These are phyloP conservation scores for Megalops atlanticus DNA, from an alignment of 2,113 vertebrate genomes.

Conservation along the genomic window DNA sequence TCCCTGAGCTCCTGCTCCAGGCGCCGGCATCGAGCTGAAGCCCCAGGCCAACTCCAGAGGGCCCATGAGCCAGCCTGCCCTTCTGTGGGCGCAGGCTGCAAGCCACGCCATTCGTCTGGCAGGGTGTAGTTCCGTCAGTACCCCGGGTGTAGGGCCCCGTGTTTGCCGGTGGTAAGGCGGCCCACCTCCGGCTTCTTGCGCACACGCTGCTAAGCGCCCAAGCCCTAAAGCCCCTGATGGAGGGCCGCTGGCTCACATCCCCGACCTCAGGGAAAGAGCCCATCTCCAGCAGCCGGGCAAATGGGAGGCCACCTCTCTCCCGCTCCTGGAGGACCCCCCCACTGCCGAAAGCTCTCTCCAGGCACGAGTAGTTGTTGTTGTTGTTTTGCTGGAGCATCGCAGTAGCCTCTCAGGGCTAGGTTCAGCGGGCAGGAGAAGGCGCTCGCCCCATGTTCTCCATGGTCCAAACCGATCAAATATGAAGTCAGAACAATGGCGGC, in stretches of 20 bases:
- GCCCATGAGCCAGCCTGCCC: conserved; percentile 54
- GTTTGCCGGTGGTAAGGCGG: conserved; percentile 37
- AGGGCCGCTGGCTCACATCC: conserved; percentile 53
- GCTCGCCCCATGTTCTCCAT: not conserved
- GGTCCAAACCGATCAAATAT: not conserved
- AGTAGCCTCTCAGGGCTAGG: conserved; percentile 27
- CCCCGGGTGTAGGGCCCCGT: conserved; percentile 41
- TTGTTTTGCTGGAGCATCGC: conserved; percentile 77
- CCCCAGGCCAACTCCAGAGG: not conserved
- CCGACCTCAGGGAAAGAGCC: conserved; percentile 43
- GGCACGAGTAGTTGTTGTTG: conserved; percentile 77
- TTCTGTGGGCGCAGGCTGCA: conserved; percentile 48
- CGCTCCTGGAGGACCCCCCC: conserved; percentile 61
- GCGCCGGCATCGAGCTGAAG: conserved; percentile 24
- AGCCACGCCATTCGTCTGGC: conserved; percentile 47
- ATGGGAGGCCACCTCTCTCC: conserved; percentile 53
- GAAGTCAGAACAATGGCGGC: not conserved
- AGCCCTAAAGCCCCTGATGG: conserved; percentile 68
- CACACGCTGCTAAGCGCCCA: conserved; percentile 63
- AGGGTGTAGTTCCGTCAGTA: conserved; percentile 43
- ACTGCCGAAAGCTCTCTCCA: conserved; percentile 54
- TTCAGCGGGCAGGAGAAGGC: not conserved
- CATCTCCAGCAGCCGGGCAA: conserved; percentile 64
- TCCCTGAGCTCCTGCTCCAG: conserved; percentile 34
- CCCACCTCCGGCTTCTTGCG: conserved; percentile 62